Base-by-base conservation (phyloP, 92 coral and sea anemone species). In the Blastomussa wellsi region DNA sequence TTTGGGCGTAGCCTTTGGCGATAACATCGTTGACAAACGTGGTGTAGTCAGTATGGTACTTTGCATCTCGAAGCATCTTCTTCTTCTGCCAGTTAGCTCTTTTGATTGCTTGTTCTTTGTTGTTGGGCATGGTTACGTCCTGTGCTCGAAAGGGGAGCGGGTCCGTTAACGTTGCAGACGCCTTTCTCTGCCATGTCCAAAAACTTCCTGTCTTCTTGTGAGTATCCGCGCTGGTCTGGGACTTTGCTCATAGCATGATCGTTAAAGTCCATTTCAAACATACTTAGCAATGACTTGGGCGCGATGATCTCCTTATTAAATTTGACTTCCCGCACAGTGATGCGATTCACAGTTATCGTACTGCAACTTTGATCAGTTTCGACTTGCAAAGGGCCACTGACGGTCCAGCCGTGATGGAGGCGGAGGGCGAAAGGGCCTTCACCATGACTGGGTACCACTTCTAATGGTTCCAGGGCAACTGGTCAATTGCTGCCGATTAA, bases 241-340 rank as follows among this genome's bases (percentile, higher is more conserved):
- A 6, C 13, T 48, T 48, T 48, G n/a, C 81, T 76, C 7, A 20
- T 35, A 60, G 47, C 64, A 38, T 71, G 82, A 51, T 91, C 91
- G 88, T 91, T 91, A 68, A 91, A 91, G 69, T 91, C 91, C 78
- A 84, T 53, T 48, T 88, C 90, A 22, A 88, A 83, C 84, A 85
- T 77, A 31, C 44, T 68, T 53, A 71, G 84, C 33, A 91, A 32
- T 8, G 89, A 39, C 47, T 79, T 41, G 8, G 91, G 86, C 31
- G 82, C 53, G 53, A 87, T 31, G 22, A 91, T 67, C 62, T 91
- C 89, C 79, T 87, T 91, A 35, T 74, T 36, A 20, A 89, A 60
- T 87, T 87, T 87, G 64, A 62, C 83, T 29, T 88, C 91, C 8
- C 87, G 79, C 20, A 87, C 79, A 14, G 86, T 78, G 37, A 87